A percentile compares a stretch with the other conserved stretches of the same genome.
These are phyloP conservation scores for Tenthredo livida DNA, from an alignment of 2,888 invertebrate species.

Conservation along the genomic window DNA sequence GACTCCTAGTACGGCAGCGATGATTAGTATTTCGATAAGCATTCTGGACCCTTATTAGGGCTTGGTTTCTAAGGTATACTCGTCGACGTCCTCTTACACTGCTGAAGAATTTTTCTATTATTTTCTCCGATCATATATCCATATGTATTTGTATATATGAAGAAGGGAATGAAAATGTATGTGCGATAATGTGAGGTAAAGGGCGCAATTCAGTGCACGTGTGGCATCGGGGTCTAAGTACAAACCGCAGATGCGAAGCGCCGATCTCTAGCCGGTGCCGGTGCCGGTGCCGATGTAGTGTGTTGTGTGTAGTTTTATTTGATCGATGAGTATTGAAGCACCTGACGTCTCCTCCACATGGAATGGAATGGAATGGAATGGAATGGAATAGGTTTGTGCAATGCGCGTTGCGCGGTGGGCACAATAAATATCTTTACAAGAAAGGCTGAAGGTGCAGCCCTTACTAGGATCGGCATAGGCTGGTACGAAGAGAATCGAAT, in stretches of 20 bases:
- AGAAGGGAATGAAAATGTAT: conserved; percentile 50
- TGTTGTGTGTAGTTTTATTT: conserved; percentile 12
- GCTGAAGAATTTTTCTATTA: neutral
- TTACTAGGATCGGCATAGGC: conserved; percentile 25
- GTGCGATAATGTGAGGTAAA: conserved; percentile 39
- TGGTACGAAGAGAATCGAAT: neutral
- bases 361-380: neutral
- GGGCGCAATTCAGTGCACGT: conserved; percentile 25
- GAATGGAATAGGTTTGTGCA: neutral
- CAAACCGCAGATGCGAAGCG: conserved; percentile 58
- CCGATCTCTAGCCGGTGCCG: conserved; percentile 28
- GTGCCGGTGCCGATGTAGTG: neutral
- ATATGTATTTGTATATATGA: no score
- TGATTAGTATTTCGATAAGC: conserved; percentile 29
- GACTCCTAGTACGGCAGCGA: neutral
- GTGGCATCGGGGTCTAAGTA: conserved; percentile 60
- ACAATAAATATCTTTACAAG: conserved; percentile 53
- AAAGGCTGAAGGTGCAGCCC: conserved; percentile 32
- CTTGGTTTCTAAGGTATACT: conserved; percentile 50
- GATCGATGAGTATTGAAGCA: conserved; percentile 40
- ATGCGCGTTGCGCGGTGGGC: neutral
- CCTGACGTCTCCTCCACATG: conserved; percentile 41
- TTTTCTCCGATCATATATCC: neutral
- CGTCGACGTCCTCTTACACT: conserved; percentile 56
- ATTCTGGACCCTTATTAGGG: conserved; percentile 12